phyloP scores from a whole-genome alignment of 2,113 vertebrate genomes.

The Pao palembangensis region DNA sequence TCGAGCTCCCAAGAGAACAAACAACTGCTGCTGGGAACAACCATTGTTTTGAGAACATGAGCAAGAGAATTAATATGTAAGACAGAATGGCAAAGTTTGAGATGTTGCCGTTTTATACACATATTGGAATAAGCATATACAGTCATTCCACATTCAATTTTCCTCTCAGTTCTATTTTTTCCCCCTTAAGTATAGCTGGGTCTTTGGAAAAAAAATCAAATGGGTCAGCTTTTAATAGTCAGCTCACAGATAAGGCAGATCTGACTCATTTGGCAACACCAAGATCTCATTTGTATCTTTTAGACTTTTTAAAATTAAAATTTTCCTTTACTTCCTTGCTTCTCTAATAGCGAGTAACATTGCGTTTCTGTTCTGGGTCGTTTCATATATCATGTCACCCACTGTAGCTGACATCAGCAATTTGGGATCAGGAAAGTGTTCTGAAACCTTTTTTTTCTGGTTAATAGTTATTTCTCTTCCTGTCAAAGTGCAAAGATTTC shows the following conservation, averaged over 20 bases:
- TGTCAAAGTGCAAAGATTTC: too few relatives aligned
- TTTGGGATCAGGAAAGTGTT: too few relatives aligned
- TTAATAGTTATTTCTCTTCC: too few relatives aligned
- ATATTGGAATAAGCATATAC: constrained; percentile 14
- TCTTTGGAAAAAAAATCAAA: constrained; percentile 30
- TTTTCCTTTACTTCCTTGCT: too few relatives aligned
- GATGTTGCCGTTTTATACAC: not conserved
- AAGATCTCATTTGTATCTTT: not conserved
- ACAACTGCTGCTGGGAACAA: constrained; percentile 18
- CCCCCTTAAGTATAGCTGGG: constrained; percentile 22
- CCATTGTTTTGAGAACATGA: constrained; percentile 13
- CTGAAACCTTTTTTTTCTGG: too few relatives aligned
- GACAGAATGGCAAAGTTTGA: constrained; percentile 11
- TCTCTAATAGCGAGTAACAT: too few relatives aligned
- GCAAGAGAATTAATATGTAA: constrained; percentile 10
- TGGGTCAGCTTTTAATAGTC: constrained; percentile 48
- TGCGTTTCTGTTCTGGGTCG: too few relatives aligned
- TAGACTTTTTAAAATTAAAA: too few relatives aligned
- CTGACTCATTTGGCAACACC: constrained; percentile 6
- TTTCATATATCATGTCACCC: too few relatives aligned
- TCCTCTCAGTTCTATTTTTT: constrained; percentile 4
- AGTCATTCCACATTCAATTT: not conserved
- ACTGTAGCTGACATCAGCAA: too few relatives aligned
- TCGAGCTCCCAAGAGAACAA: constrained; percentile 38
- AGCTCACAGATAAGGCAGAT: constrained; percentile 40